These are phyloP conservation scores for Diceros bicornis DNA, from an alignment of 2,797 vertebrate species.

Conservation along the genomic window DNA sequence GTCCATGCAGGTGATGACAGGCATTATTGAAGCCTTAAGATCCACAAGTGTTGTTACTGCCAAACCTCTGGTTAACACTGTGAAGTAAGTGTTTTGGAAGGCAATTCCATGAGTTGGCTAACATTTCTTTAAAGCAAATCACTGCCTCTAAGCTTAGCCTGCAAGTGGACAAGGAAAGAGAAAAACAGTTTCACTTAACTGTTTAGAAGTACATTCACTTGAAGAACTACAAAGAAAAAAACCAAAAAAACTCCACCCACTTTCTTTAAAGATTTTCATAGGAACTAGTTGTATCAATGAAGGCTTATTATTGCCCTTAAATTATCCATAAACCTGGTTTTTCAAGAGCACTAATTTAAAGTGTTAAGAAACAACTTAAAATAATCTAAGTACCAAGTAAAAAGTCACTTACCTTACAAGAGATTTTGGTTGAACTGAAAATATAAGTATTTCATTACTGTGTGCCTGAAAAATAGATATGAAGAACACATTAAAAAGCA, in stretches of 20 bases:
- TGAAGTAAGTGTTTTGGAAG: constrained; percentile 97
- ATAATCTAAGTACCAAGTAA: not conserved
- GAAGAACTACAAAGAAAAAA: not conserved
- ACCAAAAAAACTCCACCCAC: not conserved
- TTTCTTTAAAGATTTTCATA: constrained; percentile 31
- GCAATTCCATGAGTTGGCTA: constrained; percentile 94
- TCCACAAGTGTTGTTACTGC: constrained; percentile 94
- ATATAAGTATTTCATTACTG: constrained; percentile 96
- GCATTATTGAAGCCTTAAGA: constrained; percentile 88
- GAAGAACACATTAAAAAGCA: constrained; percentile 25
- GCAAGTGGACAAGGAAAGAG: constrained; percentile 67
- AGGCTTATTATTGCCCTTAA: constrained; percentile 32
- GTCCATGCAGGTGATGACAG: constrained; percentile 58
- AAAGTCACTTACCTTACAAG: constrained; percentile 93
- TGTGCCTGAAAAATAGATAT: constrained; percentile 92
- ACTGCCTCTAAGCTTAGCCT: constrained; percentile 96
- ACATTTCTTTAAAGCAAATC: constrained; percentile 93
- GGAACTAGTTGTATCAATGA: constrained; percentile 13
- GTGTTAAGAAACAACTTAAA: constrained; percentile 5
- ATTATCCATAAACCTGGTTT: constrained; percentile 41
- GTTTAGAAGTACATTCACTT: constrained; percentile 65
- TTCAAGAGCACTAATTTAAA: constrained; percentile 26
- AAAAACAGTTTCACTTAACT: constrained; percentile 62
- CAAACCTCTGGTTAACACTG: constrained; percentile 94
- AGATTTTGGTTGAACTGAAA: constrained; percentile 96